Base-by-base conservation (phyloP, 2,888 invertebrate genomes). In the Panzeria rudis region DNA sequence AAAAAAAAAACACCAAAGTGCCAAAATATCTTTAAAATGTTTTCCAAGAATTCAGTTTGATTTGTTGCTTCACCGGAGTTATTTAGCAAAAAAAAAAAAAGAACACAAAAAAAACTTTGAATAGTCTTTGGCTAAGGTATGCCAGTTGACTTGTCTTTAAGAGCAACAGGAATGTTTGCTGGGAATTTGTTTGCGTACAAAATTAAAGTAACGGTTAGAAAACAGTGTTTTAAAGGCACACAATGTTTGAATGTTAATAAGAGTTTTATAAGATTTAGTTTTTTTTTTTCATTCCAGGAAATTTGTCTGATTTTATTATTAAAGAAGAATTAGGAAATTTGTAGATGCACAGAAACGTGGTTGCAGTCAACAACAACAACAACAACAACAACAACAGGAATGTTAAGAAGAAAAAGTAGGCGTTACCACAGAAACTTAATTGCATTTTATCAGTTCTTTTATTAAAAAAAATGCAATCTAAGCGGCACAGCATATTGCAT, bases 11-110 rank as follows among this genome's bases (percentile, higher is more conserved):
- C 32, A 68, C 68, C 61, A 80, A 76, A 85, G 82, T 85, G 84
- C 82, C 82, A 85, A 84, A 85, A 77, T 78, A 76, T 75, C 69
- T 68, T 64, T 44, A 73, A 85, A 78, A 69, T 62, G 66, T 62
- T 82, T 85, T 82, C 85, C 78, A 82, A 52, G 82, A 85, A 82
- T 82, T 78, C 50, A 38, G 62, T 79, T 83, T 79, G 38, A 66
- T 81, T 79, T 79, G 71, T 72, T 32, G 52, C 62, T 64, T 71
- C 23, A 61, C 50, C 78, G 44, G 47, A 29, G 52, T 78, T 64
- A 68, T 78, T 69, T 23, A 54, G 41, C n/a, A 25, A 61, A 44
- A 50, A 54, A 54, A 17, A 15, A 52, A 25, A 62, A 35, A 54
- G 44, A 64, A 17, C 0, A 35, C 29, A 56, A 44, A 59, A 41